Conservation (phyloP, 2,113 vertebrate genomes). For the Elanoides forficatus region DNA sequence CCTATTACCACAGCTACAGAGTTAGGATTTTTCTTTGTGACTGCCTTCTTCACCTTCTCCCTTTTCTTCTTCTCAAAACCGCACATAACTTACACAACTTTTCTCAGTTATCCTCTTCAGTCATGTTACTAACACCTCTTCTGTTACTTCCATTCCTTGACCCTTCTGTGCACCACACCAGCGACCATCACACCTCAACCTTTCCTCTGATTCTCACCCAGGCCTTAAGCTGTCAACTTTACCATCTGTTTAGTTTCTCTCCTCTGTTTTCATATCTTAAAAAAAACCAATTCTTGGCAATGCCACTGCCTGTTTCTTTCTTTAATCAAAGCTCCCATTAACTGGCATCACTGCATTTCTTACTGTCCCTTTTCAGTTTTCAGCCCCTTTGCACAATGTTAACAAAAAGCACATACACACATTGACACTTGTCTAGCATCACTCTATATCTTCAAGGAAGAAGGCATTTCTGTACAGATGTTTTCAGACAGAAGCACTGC, state of each 20-base stretch:
- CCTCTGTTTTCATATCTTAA: neutral
- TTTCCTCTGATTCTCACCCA: neutral
- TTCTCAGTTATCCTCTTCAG: neutral
- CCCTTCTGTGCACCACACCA: neutral
- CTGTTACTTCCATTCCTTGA: neutral
- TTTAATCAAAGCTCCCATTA: neutral
- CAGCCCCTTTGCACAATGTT: neutral
- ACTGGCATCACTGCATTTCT: neutral
- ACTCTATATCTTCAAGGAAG: neutral
- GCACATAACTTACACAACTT: neutral
- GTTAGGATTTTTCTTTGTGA: neutral
- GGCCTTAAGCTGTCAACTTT: neutral
- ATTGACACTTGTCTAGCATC: fast-evolving
- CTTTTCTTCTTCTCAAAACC: neutral
- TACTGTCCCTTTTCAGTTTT: neutral
- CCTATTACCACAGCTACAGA: neutral
- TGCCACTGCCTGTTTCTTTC: neutral
- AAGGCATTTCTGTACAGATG: neutral
- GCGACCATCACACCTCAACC: neutral
- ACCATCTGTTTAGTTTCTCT: neutral
- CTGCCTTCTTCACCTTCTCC: neutral
- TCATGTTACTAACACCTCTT: neutral
- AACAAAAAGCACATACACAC: neutral
- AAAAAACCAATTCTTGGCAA: neutral
- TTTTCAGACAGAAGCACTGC: neutral